Conservation (phyloP, 2,888 invertebrate species). For the Frankliniella intonsa region DNA sequence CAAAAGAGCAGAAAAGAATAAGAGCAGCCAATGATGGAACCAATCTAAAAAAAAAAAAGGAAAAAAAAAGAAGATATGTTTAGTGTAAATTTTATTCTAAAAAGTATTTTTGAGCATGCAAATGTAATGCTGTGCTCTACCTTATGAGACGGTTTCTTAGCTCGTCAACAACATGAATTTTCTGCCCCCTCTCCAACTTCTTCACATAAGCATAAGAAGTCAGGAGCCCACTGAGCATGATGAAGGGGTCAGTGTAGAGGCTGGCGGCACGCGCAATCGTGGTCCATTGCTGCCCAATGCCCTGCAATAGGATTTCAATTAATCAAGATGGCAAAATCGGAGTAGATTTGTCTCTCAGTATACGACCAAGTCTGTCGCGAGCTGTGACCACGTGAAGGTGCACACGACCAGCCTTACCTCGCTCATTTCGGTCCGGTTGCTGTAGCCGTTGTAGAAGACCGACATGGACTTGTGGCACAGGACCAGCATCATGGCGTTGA, state of each 20-base stretch:
- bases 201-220: constrained; percentile 61
- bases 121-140: constrained; percentile 38
- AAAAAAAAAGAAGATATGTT: constrained; percentile 30
- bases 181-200: constrained; percentile 52
- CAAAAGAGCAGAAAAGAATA: constrained; percentile 62
- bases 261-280: constrained; percentile 64
- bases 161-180: constrained; percentile 56
- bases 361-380: neutral
- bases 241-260: constrained; percentile 66
- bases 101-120: constrained; percentile 8
- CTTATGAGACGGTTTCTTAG: constrained; percentile 59
- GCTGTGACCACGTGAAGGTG: neutral
- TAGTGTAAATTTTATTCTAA: constrained; percentile 5
- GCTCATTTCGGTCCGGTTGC: constrained; percentile 61
- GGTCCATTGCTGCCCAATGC: constrained; percentile 59
- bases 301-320: constrained; percentile 46
- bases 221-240: constrained; percentile 63
- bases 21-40: constrained; percentile 61
- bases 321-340: neutral
- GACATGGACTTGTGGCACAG: constrained; percentile 69
- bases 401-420: constrained; percentile 50
- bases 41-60: constrained; percentile 49
- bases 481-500: constrained; percentile 61
- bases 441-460: constrained; percentile 60
- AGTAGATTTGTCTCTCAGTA: neutral